These are phyloP conservation scores for Gallirallus australis DNA, from an alignment of 2,797 vertebrate genomes.

Conservation along the genomic window DNA sequence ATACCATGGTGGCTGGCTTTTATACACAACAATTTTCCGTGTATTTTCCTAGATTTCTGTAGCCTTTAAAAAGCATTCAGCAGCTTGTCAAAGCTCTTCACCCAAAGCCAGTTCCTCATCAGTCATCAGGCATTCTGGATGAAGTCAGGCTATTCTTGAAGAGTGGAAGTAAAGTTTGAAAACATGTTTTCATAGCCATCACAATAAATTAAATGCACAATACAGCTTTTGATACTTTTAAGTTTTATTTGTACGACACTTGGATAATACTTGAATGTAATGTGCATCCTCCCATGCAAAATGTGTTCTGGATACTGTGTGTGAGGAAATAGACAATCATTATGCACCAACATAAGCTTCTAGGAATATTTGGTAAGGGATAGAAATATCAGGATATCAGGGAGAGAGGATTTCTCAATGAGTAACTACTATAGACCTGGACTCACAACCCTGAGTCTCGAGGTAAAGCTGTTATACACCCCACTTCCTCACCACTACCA, in stretches of 20 bases:
- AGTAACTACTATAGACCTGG: background rate
- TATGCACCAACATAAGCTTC: background rate
- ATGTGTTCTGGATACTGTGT: background rate
- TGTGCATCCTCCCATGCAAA: background rate
- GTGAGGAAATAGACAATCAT: background rate
- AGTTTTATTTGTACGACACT: background rate
- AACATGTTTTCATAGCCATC: background rate
- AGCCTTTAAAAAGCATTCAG: background rate
- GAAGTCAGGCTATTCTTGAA: background rate
- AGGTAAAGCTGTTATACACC: background rate
- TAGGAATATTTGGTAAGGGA: background rate
- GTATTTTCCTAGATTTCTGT: background rate
- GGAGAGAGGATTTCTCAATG: background rate
- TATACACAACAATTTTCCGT: background rate
- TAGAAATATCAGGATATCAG: background rate
- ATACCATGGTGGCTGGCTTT: background rate
- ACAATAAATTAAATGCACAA: background rate
- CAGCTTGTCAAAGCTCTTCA: background rate
- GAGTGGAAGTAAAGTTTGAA: background rate
- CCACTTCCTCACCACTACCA: background rate
- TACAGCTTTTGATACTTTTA: background rate
- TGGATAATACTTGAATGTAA: background rate
- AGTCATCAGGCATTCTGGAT: background rate
- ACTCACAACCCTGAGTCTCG: background rate
- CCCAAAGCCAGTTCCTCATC: background rate